Percentiles rank a stretch among this genome's conserved stretches.
phyloP scores from a whole-genome alignment of 2,113 vertebrate species.

The Progne subis region DNA sequence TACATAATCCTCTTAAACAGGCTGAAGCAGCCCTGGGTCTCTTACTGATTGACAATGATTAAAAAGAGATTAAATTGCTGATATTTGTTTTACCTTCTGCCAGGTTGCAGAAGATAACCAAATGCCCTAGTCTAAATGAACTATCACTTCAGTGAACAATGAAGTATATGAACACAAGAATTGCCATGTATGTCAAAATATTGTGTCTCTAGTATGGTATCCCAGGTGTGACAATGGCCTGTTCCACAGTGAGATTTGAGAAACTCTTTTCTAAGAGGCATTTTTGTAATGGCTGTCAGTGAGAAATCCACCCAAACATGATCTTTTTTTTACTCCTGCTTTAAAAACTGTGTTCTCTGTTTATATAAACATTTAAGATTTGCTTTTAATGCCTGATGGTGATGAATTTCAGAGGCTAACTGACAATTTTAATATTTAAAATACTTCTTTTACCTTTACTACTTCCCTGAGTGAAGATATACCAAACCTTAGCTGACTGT shows the following conservation, averaged over 20 bases:
- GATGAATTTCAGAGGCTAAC: not conserved
- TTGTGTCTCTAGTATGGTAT: not conserved
- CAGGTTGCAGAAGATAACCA: not conserved
- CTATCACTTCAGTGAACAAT: not conserved
- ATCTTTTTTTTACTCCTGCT: not conserved
- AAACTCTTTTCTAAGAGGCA: not conserved
- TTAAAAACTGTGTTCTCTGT: not conserved
- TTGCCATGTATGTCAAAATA: not conserved
- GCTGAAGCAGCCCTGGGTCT: not conserved
- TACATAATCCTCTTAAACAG: not conserved
- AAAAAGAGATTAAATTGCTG: not conserved
- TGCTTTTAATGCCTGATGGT: not conserved
- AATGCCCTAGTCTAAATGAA: not conserved
- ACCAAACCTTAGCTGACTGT: not conserved
- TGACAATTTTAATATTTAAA: not conserved
- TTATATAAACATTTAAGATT: not conserved
- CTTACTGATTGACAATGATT: not conserved
- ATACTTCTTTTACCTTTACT: not conserved
- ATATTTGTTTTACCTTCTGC: not conserved
- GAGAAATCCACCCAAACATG: not conserved
- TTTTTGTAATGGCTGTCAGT: not conserved
- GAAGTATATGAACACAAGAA: not conserved
- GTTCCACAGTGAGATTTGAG: not conserved
- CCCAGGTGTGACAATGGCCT: not conserved
- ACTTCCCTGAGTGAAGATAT: not conserved